Conservation (phyloP, 2,888 invertebrate genomes). For the Mayetiola destructor region DNA sequence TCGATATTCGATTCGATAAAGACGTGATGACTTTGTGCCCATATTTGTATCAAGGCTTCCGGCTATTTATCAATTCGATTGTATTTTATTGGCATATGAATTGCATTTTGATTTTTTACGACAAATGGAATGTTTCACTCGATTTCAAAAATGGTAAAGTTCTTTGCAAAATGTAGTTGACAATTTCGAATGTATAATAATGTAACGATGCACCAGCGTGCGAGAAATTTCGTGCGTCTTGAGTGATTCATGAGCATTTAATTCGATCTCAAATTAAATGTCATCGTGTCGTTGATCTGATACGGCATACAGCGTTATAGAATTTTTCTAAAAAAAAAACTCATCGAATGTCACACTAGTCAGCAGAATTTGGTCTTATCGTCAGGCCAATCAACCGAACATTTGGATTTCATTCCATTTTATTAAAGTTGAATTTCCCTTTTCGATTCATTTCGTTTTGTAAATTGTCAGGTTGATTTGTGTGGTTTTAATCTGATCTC, state of each 20-base stretch:
- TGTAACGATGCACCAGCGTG: not conserved
- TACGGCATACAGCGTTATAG: not conserved
- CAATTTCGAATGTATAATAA: not conserved
- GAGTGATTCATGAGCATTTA: constrained; percentile 1
- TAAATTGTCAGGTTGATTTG: constrained; percentile 9
- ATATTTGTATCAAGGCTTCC: constrained; percentile 5
- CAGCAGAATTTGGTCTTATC: not conserved
- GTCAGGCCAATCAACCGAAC: not conserved
- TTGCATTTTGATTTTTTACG: not conserved
- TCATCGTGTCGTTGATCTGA: not conserved
- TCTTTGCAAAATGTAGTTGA: not conserved
- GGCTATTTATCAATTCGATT: not conserved
- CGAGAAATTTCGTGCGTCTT: not conserved
- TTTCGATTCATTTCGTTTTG: too few relatives aligned
- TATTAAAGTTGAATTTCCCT: too few relatives aligned
- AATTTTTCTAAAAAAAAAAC: not conserved
- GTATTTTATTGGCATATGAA: constrained; percentile 7
- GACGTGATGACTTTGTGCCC: constrained; percentile 8
- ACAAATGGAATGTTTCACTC: not conserved
- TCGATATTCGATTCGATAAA: not conserved
- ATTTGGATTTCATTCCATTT: not conserved
- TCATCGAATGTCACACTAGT: too few relatives aligned
- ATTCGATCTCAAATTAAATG: not conserved
- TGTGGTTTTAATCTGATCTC: constrained; percentile 1
- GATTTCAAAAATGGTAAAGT: not conserved